A percentile compares a stretch with the other conserved stretches of the same genome.
These are phyloP conservation scores for Ophioninae sp. DNA, from an alignment of 2,888 invertebrate species.

Conservation along the genomic window DNA sequence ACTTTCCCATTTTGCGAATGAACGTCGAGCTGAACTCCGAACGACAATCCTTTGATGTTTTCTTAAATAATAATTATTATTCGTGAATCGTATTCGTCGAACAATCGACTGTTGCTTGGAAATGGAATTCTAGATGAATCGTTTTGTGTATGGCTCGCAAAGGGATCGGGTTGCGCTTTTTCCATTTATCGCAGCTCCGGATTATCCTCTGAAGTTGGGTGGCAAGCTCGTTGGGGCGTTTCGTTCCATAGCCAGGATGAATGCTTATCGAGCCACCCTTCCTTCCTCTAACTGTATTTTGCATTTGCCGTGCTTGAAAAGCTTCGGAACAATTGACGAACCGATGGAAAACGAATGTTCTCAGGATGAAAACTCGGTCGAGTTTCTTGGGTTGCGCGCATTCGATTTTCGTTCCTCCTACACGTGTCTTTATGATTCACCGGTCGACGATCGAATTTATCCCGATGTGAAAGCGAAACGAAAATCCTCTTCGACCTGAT, in stretches of 20 bases:
- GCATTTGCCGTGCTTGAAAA: not conserved
- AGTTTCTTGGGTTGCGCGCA: not conserved
- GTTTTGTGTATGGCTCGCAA: not conserved
- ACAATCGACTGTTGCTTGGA: not conserved
- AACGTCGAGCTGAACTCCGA: too few relatives aligned
- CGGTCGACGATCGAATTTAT: not conserved
- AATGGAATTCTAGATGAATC: not conserved
- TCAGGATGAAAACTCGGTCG: not conserved
- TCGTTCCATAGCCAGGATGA: not conserved
- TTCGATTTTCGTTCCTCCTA: not conserved
- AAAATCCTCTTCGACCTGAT: not conserved
- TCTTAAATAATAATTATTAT: not conserved
- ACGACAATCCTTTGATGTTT: not conserved
- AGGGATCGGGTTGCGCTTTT: not conserved
- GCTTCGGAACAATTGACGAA: conserved; percentile 1
- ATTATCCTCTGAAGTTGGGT: not conserved
- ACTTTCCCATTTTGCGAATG: too few relatives aligned
- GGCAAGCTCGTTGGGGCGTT: not conserved
- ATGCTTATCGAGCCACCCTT: not conserved
- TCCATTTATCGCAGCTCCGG: not conserved
- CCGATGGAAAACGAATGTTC: not conserved
- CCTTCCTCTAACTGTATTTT: not conserved
- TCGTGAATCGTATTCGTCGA: not conserved
- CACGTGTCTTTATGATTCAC: not conserved
- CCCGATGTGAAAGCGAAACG: not conserved